Conservation (phyloP, 2,113 vertebrate genomes). For the Columba janthina region DNA sequence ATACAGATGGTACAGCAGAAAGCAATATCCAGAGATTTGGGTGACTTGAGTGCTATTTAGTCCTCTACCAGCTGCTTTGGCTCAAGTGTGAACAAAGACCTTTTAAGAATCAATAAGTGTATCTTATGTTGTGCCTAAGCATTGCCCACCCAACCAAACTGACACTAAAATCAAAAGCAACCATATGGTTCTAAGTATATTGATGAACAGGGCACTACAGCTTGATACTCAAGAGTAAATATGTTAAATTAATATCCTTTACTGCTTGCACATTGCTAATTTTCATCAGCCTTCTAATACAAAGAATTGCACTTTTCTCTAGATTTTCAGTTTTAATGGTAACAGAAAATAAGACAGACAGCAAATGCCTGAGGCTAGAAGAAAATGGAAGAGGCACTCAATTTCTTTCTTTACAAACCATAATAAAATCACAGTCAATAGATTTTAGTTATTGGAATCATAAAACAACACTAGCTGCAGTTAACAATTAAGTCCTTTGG, state of each 20-base stretch:
- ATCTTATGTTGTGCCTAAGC: conserved; percentile 72
- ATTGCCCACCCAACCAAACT: conserved; percentile 68
- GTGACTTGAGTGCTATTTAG: conserved; percentile 76
- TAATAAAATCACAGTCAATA: conserved; percentile 63
- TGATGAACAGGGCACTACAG: conserved; percentile 41
- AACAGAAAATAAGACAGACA: conserved; percentile 48
- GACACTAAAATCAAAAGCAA: conserved; percentile 70
- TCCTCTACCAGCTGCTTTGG: conserved; percentile 79
- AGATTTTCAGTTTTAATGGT: conserved; percentile 8
- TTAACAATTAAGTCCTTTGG: conserved; percentile 29
- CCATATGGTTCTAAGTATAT: conserved; percentile 71
- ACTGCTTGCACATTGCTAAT: not conserved
- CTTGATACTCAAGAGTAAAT: conserved; percentile 58
- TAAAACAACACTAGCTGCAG: conserved; percentile 31
- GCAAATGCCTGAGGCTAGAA: not conserved
- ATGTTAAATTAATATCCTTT: conserved; percentile 15
- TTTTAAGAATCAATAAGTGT: conserved; percentile 77
- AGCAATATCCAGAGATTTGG: conserved; percentile 81
- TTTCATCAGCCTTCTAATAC: not conserved
- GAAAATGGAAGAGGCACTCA: conserved; percentile 2
- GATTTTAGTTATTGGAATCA: conserved; percentile 54
- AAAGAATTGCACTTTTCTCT: not conserved
- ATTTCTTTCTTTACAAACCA: conserved; percentile 35
- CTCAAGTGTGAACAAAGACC: conserved; percentile 80
- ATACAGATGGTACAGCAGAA: conserved; percentile 81